Evolutionary conservation across 2,797 vertebrate genomes (phyloP).

Genomic region (Crenuchus spilurus): DNA sequence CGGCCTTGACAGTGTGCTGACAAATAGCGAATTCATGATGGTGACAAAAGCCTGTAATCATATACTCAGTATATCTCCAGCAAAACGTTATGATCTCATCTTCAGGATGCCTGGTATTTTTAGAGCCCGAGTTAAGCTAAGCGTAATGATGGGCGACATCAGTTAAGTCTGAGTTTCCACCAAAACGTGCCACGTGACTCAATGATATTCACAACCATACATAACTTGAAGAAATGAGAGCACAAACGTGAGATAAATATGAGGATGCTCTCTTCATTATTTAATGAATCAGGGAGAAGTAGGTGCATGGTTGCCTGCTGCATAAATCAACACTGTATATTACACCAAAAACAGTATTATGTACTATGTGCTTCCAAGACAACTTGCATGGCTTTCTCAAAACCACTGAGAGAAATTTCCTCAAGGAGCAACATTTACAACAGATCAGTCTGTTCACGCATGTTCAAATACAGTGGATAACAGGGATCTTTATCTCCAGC

Average conservation of each 20-base stretch:
- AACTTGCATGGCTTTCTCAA: neutral
- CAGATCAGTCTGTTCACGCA: neutral
- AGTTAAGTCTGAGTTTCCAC: conserved; percentile 55
- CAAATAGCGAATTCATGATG: conserved; percentile 76
- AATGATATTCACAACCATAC: conserved; percentile 1
- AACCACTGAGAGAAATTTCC: neutral
- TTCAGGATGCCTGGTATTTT: conserved; percentile 68
- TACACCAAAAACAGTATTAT: neutral
- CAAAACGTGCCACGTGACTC: conserved; percentile 19
- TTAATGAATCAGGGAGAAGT: neutral
- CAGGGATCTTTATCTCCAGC: conserved; percentile 1
- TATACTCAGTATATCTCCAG: conserved; percentile 61
- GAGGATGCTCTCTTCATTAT: neutral
- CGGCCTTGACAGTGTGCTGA: conserved; percentile 70
- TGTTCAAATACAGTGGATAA: neutral
- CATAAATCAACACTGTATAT: neutral
- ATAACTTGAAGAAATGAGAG: neutral
- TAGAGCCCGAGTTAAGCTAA: conserved; percentile 67
- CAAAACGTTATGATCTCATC: conserved; percentile 73
- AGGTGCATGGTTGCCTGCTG: neutral
- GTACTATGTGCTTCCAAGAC: neutral
- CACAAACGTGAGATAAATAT: neutral
- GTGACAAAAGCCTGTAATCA: conserved; percentile 78
- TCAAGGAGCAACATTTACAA: neutral
- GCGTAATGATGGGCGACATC: conserved; percentile 74